Evolutionary conservation across 2,797 vertebrate genomes (phyloP).

Genomic region (Diplodus sargus): DNA sequence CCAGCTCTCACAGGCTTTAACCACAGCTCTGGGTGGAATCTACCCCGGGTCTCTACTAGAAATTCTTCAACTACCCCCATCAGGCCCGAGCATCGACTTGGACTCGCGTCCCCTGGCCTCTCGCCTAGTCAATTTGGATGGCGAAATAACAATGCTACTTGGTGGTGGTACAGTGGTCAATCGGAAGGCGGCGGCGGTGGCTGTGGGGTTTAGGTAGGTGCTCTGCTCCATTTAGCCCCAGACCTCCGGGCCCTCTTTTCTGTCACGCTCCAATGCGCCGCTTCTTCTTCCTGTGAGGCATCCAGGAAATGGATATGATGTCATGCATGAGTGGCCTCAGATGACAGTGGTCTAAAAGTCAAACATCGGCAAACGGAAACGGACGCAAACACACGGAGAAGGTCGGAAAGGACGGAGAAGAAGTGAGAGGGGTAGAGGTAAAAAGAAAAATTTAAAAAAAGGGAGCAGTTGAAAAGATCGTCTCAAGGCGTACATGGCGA

Average conservation of each 20-base stretch:
- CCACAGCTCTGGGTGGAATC: conserved; percentile 20
- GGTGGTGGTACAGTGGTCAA: conserved; percentile 34
- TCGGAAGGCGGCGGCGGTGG: no score
- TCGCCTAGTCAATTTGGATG: conserved; percentile 1
- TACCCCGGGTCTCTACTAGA: conserved; percentile 13
- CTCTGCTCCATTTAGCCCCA: conserved; percentile 67
- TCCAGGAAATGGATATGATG: conserved; percentile 73
- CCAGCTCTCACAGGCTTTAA: conserved; percentile 25
- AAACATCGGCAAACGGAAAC: conserved; percentile 45
- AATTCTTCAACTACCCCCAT: conserved; percentile 9
- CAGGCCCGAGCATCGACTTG: conserved; percentile 5
- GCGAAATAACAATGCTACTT: conserved; percentile 19
- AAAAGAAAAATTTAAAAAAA: conserved; percentile 14
- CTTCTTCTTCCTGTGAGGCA: conserved; percentile 61
- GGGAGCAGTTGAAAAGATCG: conserved; percentile 46
- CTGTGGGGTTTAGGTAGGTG: conserved; percentile 53
- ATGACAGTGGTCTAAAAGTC: conserved; percentile 61
- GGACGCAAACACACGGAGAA: conserved; percentile 41
- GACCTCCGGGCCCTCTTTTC: conserved; percentile 51
- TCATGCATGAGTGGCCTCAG: conserved; percentile 69
- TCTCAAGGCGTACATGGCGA: conserved; percentile 31
- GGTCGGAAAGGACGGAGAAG: conserved; percentile 39
- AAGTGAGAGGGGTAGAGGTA: conserved; percentile 1
- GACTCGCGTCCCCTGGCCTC: neutral
- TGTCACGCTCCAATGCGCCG: conserved; percentile 58